Evolutionary conservation across 2,888 invertebrate species (phyloP), one percentile per base, ranked within the genome.

Genomic region (Eulithis prunata): DNA sequence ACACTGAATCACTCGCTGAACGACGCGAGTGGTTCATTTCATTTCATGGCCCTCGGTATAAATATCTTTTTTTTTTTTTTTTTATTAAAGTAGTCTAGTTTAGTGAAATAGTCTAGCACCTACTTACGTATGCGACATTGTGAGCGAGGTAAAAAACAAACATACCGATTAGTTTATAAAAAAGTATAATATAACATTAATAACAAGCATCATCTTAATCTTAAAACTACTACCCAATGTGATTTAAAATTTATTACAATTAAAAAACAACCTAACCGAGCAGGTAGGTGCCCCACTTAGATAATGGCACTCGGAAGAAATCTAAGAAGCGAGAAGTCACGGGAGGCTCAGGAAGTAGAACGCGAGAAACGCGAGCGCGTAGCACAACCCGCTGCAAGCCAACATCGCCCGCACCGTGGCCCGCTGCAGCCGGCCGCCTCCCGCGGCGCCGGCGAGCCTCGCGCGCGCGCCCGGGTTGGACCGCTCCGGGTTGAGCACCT

Each of bases 321-420:
- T 10, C 13, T 3, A 13, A 38, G 5, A 13, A 36, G 13, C 36
- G 21, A n/a, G 7, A 6, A 4, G 12, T 38, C 38, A 11, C 6
- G 55, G 32, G 21, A 90, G 80, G 75, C 90, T 89, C 68, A 91
- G 84, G 78, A 90, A 88, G 80, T 90, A 91, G 84, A 91, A 91
- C 21, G 89, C 81, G 76, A 91, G 75, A 72, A 91, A 82, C 68
- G 89, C 85, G 54, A 88, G 77, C 76, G 85, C 83, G 78, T 91
- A 91, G 73, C 86, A 74, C 69, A 85, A 72, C 14, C 85, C 83
- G 82, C 94, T 94, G 78, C 94, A 93, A 67, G 94, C 92, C 74
- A 95, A 93, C 78, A 95, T 78, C 89, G 94, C 91, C 72, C 93
- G 93, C 82, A 94, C 88, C 66, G 94, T 85, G 46, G 76, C 81